Evolutionary conservation across 2,888 invertebrate species (phyloP), one percentile per base, ranked within the genome.

Genomic region (Trilocha varians): DNA sequence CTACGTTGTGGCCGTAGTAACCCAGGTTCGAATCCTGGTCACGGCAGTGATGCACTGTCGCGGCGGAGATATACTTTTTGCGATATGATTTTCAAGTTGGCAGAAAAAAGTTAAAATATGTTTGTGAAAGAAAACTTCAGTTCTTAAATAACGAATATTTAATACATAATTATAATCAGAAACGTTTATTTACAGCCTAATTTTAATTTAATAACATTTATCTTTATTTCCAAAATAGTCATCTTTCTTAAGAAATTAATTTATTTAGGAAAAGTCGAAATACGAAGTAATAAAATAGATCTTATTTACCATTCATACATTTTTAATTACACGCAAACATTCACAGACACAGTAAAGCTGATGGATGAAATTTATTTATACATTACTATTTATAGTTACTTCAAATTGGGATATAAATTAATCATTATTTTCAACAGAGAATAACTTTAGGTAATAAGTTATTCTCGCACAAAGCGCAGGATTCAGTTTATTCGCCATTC

Each of bases 1-100:
- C 89, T 89, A 89, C 90, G 90, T 87, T 87, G 87, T 87, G 86
- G 86, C 87, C 86, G 87, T 82, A 80, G 82, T 80, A 87, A 87
- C 87, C 5, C 32, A 38, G 14, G 32, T 16, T 2, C 32, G 18
- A 39, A 32, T 25, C 16, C 13, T 15, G 32, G 14, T 86, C 86
- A 84, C 85, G 87, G 83, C 86, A 87, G 62, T 63, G 63, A 11
- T 35, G 5, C 36, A 44, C 42, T 44, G 47, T 47, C 44, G 34
- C 44, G 46, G 42, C 38, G 46, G 42, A 47, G 44, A 37, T 8
- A 14, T 37, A 9, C 16, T 40, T 41, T 41, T 43, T 16, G 14
- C 16, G n/a, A n/a, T n/a, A n/a, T n/a, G n/a, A n/a, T n/a, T n/a
- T n/a, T n/a, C n/a, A n/a, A n/a, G n/a, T n/a, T n/a, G n/a, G n/a